Conservation (phyloP, 1,140 invertebrate genomes). For the Thaumatotibia leucotreta region DNA sequence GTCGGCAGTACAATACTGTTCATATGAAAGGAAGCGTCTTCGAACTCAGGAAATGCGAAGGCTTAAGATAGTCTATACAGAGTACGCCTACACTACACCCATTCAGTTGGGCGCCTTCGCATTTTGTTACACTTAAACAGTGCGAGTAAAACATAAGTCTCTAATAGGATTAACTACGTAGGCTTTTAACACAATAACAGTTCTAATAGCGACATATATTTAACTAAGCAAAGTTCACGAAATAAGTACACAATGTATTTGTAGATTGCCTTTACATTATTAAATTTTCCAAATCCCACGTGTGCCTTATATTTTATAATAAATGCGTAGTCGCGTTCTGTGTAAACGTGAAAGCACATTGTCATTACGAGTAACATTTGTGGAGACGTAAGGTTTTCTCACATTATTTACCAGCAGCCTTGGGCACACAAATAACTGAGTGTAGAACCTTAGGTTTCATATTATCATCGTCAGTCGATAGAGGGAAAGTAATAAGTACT, state of each 20-base stretch:
- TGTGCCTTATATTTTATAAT: background rate
- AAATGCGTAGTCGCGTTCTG: background rate
- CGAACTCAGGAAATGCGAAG: background rate
- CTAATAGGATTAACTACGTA: background rate
- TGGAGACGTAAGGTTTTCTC: background rate
- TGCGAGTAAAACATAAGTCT: background rate
- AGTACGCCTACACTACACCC: background rate
- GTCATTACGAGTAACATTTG: constrained; percentile 4
- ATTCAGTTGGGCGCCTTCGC: background rate
- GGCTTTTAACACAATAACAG: background rate
- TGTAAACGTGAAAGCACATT: background rate
- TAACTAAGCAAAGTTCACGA: background rate
- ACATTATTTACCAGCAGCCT: constrained; percentile 1
- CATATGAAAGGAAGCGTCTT: background rate
- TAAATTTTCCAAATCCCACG: background rate
- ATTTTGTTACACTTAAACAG: background rate
- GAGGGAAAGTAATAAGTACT: background rate
- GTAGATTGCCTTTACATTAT: background rate
- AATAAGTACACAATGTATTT: background rate
- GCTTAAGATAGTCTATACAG: background rate
- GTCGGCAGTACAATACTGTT: background rate
- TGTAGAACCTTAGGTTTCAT: background rate
- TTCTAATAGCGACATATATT: background rate
- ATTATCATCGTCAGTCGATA: background rate
- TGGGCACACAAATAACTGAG: background rate